Percentiles rank a stretch among this genome's conserved stretches.
These are phyloP conservation scores for Xestoiulus laeticollis DNA, from an alignment of 2,888 invertebrate species.

Conservation along the genomic window DNA sequence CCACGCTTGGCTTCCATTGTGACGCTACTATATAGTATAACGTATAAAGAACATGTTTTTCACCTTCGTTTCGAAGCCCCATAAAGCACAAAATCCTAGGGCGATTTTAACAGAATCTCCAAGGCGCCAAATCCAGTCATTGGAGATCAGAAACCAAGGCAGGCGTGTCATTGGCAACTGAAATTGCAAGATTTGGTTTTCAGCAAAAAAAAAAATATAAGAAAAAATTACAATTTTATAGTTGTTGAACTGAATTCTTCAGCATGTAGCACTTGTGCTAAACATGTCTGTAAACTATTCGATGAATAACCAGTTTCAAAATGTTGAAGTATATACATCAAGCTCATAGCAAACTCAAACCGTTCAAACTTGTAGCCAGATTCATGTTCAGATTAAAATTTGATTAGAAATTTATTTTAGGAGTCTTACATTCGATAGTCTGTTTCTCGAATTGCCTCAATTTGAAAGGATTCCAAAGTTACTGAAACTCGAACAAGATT, in stretches of 20 bases:
- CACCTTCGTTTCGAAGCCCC: neutral
- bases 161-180: neutral
- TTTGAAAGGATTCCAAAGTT: neutral
- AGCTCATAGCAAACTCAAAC: too few species aligned
- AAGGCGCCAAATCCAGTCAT: neutral
- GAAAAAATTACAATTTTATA: too few species aligned
- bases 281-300: too few species aligned
- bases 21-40: neutral
- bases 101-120: neutral
- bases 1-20: slow-evolving; percentile 14
- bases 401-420: neutral
- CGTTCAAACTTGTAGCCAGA: too few species aligned
- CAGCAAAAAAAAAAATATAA: too few species aligned
- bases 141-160: neutral
- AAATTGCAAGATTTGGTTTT: neutral
- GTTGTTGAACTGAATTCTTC: too few species aligned
- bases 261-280: neutral
- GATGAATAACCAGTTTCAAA: too few species aligned
- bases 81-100: neutral
- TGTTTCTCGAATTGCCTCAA: too few species aligned
- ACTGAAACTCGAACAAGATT: neutral
- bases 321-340: too few species aligned
- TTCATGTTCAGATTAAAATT: neutral
- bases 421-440: neutral
- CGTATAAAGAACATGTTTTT: neutral